phyloP scores from a whole-genome alignment of 1,140 invertebrate species.

The Capitella teleta region DNA sequence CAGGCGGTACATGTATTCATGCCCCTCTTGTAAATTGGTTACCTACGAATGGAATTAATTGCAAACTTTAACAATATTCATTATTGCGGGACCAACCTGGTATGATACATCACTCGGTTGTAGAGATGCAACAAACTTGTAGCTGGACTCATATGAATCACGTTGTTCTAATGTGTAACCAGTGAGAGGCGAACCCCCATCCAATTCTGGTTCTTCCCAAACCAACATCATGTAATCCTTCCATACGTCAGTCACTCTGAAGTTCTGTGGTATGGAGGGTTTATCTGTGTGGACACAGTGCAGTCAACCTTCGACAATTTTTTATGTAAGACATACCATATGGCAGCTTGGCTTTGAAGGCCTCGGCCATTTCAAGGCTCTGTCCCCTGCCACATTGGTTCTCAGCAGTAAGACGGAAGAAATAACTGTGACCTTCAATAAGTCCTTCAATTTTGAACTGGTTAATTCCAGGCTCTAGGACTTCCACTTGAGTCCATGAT shows the following conservation, averaged over 20 bases:
- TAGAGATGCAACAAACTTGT: conserved; percentile 1
- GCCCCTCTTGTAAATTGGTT: conserved; percentile 76
- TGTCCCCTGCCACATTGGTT: conserved; percentile 12
- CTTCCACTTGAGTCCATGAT: conserved; percentile 23
- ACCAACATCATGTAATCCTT: conserved; percentile 54
- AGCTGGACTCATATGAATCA: conserved; percentile 12
- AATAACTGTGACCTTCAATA: conserved; percentile 85
- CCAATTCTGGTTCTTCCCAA: conserved; percentile 64
- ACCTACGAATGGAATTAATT: too few relatives aligned
- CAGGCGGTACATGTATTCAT: conserved; percentile 89
- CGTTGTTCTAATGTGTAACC: conserved; percentile 11
- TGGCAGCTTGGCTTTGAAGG: conserved; percentile 10
- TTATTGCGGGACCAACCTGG: too few relatives aligned
- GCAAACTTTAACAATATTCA: too few relatives aligned
- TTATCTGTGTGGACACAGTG: neutral
- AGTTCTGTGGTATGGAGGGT: conserved; percentile 11
- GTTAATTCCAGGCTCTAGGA: conserved; percentile 4
- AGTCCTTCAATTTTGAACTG: conserved; percentile 57
- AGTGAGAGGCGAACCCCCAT: conserved; percentile 61
- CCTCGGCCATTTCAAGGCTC: conserved; percentile 6
- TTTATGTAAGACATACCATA: conserved; percentile 6
- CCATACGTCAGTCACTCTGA: conserved; percentile 26
- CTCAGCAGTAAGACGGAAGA: conserved; percentile 57
- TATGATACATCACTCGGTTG: neutral
- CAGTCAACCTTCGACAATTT: neutral